Percentiles rank a stretch among this genome's conserved stretches.
Evolutionary conservation across 1,140 invertebrate species (phyloP).

Genomic region (Drosophila melanogaster): DNA sequence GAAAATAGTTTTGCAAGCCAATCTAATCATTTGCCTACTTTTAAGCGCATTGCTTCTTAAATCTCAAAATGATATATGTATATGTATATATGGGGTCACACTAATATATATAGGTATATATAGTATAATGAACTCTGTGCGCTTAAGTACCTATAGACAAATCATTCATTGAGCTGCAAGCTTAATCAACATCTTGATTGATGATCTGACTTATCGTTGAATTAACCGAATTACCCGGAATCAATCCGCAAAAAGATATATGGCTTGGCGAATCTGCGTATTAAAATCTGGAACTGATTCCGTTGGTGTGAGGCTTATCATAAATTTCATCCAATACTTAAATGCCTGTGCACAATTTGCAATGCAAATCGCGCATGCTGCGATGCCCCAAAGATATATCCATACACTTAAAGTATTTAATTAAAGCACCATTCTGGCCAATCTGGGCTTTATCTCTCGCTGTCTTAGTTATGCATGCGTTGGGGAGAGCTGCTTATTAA

Average conservation of each 20-base stretch:
- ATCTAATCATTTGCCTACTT: constrained; percentile 37
- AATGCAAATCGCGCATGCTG: constrained; percentile 56
- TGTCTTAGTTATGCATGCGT: constrained; percentile 70
- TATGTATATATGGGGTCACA: background rate
- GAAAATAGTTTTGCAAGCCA: background rate
- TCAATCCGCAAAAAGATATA: constrained; percentile 1
- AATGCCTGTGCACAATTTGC: constrained; percentile 62
- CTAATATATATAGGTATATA: background rate
- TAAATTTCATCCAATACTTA: constrained; percentile 54
- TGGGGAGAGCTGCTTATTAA: constrained; percentile 69
- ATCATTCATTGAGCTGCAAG: constrained; percentile 4
- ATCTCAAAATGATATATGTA: background rate
- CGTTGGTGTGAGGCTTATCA: constrained; percentile 66
- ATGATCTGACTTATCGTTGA: constrained; percentile 22
- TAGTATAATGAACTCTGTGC: constrained; percentile 27
- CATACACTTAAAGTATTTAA: constrained; percentile 68
- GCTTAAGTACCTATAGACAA: background rate
- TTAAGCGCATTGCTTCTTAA: background rate
- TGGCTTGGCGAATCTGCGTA: background rate
- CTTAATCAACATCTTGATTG: constrained; percentile 23
- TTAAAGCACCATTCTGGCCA: constrained; percentile 62
- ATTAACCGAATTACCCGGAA: constrained; percentile 8
- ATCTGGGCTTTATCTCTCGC: constrained; percentile 52
- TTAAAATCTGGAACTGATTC: constrained; percentile 6
- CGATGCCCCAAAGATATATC: constrained; percentile 41